These are phyloP conservation scores for Dasyurus viverrinus DNA, from an alignment of 2,113 vertebrate species.

Conservation along the genomic window DNA sequence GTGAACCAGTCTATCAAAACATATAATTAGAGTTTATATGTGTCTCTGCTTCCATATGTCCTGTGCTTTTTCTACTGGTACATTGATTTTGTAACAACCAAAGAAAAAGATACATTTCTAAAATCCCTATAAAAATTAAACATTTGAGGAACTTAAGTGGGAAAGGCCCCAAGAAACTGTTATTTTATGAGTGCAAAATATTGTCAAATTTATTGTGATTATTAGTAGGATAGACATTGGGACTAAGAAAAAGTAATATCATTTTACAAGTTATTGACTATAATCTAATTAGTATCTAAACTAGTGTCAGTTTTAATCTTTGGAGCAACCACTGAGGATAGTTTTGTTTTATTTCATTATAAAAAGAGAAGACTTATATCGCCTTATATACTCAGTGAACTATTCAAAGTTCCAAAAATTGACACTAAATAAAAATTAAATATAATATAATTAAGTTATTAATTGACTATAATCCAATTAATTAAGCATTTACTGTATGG, in stretches of 20 bases:
- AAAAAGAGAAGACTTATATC: conserved; percentile 19
- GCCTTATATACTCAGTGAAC: background rate
- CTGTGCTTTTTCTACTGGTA: conserved; percentile 34
- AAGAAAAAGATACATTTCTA: conserved; percentile 17
- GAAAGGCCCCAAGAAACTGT: background rate
- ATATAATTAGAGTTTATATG: conserved; percentile 61
- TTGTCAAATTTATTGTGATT: background rate
- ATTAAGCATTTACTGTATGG: background rate
- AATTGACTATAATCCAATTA: background rate
- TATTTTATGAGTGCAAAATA: conserved; percentile 11
- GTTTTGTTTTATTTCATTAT: conserved; percentile 17
- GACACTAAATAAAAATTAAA: background rate
- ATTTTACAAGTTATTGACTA: background rate
- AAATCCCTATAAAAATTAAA: background rate
- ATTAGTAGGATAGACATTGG: background rate
- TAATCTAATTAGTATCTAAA: conserved; percentile 5
- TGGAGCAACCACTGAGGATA: background rate
- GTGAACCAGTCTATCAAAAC: conserved; percentile 68
- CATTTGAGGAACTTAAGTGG: background rate
- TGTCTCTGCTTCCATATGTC: conserved; percentile 59
- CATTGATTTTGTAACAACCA: conserved; percentile 24
- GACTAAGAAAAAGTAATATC: background rate
- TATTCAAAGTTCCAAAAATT: background rate
- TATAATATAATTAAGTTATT: background rate
- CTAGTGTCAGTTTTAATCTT: background rate